Conservation (phyloP, 2,888 invertebrate genomes). For the Orchesella flavescens region DNA sequence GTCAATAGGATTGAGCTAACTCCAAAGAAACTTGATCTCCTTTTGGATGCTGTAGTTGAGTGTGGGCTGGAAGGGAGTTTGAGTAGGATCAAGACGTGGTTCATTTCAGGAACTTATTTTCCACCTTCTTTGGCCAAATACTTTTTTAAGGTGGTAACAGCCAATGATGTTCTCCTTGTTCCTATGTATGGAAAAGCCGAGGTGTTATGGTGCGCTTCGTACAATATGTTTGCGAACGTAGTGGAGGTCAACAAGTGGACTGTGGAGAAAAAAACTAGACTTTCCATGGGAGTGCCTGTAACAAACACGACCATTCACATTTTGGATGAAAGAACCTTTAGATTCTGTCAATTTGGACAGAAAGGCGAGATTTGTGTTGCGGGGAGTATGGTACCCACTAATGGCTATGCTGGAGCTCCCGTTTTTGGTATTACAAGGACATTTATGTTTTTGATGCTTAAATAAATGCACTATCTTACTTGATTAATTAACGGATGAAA, state of each 20-base stretch:
- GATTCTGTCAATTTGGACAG: constrained; percentile 19
- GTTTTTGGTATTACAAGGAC: constrained; percentile 9
- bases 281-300: constrained; percentile 4
- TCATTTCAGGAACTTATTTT: constrained; percentile 5
- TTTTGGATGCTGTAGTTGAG: constrained; percentile 11
- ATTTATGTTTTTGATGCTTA: too few species aligned
- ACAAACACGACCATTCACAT: constrained; percentile 25
- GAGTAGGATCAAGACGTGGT: constrained; percentile 21
- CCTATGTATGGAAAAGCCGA: constrained; percentile 41
- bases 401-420: constrained; percentile 30
- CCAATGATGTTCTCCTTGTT: constrained; percentile 10
- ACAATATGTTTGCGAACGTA: constrained; percentile 19
- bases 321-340: constrained; percentile 19
- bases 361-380: constrained; percentile 17
- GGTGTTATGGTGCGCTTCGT: constrained; percentile 26
- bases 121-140: constrained; percentile 20
- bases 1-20: constrained; percentile 32
- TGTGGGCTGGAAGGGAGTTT: constrained; percentile 9
- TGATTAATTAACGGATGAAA: too few species aligned
- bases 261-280: neutral
- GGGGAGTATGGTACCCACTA: constrained; percentile 21
- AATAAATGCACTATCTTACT: too few species aligned
- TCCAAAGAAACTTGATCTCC: neutral
- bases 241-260: constrained; percentile 23
- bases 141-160: constrained; percentile 18